Conservation (phyloP, 1,140 invertebrate genomes). For the Hypothenemus hampei region DNA sequence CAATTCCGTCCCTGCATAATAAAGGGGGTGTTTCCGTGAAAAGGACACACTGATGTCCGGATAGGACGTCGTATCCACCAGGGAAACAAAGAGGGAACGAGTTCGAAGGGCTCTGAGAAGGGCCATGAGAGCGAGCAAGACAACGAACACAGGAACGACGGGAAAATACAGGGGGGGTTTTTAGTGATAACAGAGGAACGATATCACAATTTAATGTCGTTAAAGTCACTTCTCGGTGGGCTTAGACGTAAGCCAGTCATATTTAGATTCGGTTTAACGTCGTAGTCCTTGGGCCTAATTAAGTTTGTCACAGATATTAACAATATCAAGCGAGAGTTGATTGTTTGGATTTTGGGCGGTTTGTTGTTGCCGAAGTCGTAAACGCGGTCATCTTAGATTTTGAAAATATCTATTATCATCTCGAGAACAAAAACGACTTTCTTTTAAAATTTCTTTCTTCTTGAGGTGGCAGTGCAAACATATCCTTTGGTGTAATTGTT, state of each 20-base stretch:
- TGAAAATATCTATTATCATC: too few species aligned
- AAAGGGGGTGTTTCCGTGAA: slow-evolving; percentile 9
- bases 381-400: too few species aligned
- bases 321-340: slow-evolving; percentile 44
- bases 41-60: too few species aligned
- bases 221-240: slow-evolving; percentile 47
- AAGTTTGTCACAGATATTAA: slow-evolving; percentile 48
- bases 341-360: slow-evolving; percentile 35
- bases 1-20: slow-evolving; percentile 14
- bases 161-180: slow-evolving; percentile 27
- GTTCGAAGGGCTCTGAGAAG: background rate
- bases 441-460: too few species aligned
- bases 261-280: slow-evolving; percentile 44
- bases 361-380: too few species aligned
- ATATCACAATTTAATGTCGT: slow-evolving; percentile 48
- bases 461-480: too few species aligned
- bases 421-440: too few species aligned
- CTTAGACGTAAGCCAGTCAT: slow-evolving; percentile 47
- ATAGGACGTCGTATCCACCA: background rate
- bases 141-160: background rate
- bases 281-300: slow-evolving; percentile 46
- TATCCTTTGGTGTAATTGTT: too few species aligned
- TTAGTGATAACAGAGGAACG: slow-evolving; percentile 29
- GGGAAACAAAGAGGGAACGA: background rate
- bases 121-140: too few species aligned